phyloP scores from a whole-genome alignment of 2,113 vertebrate genomes.

The Neotoma lepida region DNA sequence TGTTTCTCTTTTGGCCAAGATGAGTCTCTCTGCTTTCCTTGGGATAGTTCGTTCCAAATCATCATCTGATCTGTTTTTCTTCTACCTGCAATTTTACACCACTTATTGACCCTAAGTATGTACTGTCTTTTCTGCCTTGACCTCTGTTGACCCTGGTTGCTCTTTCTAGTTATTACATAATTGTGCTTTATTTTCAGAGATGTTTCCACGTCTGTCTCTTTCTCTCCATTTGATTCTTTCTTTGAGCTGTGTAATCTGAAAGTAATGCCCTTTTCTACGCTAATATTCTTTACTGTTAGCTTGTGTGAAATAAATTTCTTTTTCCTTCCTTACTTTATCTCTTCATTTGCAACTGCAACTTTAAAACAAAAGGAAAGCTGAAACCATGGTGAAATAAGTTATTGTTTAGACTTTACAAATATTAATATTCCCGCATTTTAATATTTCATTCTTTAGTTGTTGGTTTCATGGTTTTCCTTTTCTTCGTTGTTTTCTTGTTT shows the following conservation, averaged over 20 bases:
- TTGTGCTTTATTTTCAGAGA: background rate
- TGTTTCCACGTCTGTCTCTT: background rate
- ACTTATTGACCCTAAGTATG: background rate
- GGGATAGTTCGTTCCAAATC: background rate
- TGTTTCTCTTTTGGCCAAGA: background rate
- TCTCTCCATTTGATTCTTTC: background rate
- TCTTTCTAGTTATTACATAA: background rate
- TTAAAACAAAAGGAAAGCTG: background rate
- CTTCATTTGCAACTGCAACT: background rate
- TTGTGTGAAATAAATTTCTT: background rate
- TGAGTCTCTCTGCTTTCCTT: background rate
- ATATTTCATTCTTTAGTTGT: background rate
- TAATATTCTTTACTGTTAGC: background rate
- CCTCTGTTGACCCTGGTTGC: accelerated
- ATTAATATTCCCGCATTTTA: background rate
- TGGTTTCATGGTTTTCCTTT: background rate
- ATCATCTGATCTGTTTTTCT: background rate
- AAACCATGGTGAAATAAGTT: background rate
- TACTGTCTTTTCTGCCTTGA: background rate
- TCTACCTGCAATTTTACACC: background rate
- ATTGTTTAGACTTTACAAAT: too few relatives aligned
- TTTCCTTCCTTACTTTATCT: background rate
- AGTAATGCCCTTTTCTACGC: background rate
- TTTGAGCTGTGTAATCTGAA: background rate
- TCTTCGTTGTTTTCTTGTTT: background rate